Evolutionary conservation across 2,113 vertebrate species (phyloP).

Genomic region (Sander vitreus): DNA sequence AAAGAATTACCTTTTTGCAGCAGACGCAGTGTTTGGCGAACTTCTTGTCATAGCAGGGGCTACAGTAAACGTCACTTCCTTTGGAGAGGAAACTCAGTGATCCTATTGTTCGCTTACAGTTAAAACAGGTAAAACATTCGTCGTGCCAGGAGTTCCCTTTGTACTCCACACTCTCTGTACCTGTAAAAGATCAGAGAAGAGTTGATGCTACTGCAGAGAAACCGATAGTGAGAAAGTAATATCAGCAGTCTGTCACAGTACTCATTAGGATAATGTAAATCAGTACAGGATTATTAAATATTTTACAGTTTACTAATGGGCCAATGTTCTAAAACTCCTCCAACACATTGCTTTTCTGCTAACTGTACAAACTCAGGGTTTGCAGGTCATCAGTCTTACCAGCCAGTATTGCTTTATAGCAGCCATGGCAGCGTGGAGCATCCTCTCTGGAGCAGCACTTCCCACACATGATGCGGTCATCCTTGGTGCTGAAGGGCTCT

Average conservation of each 20-base stretch:
- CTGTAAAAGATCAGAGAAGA: slow-evolving; percentile 69
- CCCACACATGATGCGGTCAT: slow-evolving; percentile 93
- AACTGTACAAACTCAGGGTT: background rate
- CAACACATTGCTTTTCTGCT: background rate
- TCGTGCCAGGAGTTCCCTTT: slow-evolving; percentile 95
- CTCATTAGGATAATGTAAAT: background rate
- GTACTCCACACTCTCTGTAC: slow-evolving; percentile 94
- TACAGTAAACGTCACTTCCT: slow-evolving; percentile 92
- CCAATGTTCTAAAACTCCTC: background rate
- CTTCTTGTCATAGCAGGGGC: slow-evolving; percentile 93
- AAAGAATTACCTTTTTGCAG: slow-evolving; percentile 89
- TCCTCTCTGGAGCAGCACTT: slow-evolving; percentile 91
- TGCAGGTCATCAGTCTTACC: slow-evolving; percentile 76
- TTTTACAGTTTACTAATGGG: background rate
- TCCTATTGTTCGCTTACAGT: slow-evolving; percentile 93
- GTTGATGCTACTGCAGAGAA: background rate
- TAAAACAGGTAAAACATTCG: slow-evolving; percentile 94
- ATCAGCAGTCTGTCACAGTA: background rate
- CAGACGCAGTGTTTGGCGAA: slow-evolving; percentile 94
- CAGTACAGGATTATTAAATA: background rate
- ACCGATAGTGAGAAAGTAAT: background rate
- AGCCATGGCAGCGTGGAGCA: slow-evolving; percentile 91
- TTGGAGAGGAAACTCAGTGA: slow-evolving; percentile 95
- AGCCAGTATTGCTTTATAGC: slow-evolving; percentile 92
- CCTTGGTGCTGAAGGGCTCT: slow-evolving; percentile 93